These are phyloP conservation scores for Microctonus brassicae DNA, from an alignment of 2,888 invertebrate species.

Conservation along the genomic window DNA sequence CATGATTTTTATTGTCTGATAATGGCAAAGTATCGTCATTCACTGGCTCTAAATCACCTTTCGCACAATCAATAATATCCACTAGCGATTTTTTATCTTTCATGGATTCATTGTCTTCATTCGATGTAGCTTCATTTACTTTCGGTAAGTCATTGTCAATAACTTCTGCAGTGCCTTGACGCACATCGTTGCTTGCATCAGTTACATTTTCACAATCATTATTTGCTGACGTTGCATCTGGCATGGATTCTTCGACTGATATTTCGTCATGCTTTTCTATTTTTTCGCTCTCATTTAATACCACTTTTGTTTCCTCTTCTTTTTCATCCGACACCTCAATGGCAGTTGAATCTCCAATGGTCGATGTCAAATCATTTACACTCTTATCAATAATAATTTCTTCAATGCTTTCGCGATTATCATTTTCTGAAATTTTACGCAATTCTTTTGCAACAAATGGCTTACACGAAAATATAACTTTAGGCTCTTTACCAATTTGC, in stretches of 20 bases:
- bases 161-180: neutral
- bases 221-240: neutral
- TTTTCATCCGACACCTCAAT: neutral
- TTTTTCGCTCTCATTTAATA: neutral
- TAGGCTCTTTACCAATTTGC: slow-evolving; percentile 21
- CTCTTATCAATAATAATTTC: neutral
- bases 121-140: neutral
- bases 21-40: neutral
- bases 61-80: neutral
- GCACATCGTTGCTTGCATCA: neutral
- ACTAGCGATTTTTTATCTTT: neutral
- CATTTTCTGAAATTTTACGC: neutral
- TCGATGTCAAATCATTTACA: neutral
- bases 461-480: slow-evolving; percentile 26
- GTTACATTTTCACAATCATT: neutral
- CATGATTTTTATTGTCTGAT: neutral
- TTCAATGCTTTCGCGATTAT: neutral
- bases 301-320: neutral
- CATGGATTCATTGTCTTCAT: neutral
- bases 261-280: neutral
- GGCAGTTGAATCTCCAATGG: neutral
- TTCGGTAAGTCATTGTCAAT: neutral
- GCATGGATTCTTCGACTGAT: neutral
- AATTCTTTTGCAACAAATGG: slow-evolving; percentile 19
- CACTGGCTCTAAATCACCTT: neutral